Conservation (phyloP, 2,113 vertebrate genomes). For the Syngnathus typhle region DNA sequence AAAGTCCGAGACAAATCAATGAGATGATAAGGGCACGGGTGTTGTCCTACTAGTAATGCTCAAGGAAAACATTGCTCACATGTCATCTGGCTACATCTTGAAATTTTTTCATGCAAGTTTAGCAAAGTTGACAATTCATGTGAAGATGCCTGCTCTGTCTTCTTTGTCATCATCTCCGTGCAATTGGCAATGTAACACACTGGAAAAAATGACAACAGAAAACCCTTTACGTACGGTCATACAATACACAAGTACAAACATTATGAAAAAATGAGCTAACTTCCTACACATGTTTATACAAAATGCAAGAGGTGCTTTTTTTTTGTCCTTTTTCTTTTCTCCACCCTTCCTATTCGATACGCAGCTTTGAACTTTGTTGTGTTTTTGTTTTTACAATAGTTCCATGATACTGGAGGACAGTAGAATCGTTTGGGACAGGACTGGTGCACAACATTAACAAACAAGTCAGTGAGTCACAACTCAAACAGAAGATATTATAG, state of each 20-base stretch:
- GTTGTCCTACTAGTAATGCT: conserved; percentile 45
- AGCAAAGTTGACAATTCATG: conserved; percentile 10
- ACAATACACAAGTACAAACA: conserved; percentile 64
- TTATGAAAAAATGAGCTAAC: conserved; percentile 63
- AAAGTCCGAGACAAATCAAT: conserved; percentile 39
- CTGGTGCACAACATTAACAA: conserved; percentile 65
- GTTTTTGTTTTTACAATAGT: conserved; percentile 34
- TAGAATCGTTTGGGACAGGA: conserved; percentile 60
- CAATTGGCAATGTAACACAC: conserved; percentile 45
- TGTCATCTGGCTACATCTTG: conserved; percentile 8
- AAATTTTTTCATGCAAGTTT: background rate
- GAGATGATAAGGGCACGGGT: conserved; percentile 44
- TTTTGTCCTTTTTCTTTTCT: background rate
- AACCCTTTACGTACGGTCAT: conserved; percentile 42
- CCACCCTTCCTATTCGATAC: conserved; percentile 30
- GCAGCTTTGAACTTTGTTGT: conserved; percentile 37
- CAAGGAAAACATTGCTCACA: conserved; percentile 55
- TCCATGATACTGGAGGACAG: conserved; percentile 54
- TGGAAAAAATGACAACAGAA: conserved; percentile 52
- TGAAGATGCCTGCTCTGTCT: conserved; percentile 25
- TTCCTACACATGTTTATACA: conserved; percentile 53
- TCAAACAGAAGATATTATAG: conserved; percentile 66
- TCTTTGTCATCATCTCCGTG: conserved; percentile 32
- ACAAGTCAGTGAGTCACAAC: conserved; percentile 66
- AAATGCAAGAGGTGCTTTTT: conserved; percentile 50